Conservation (phyloP, 2,797 vertebrate genomes). For the Oophaga sylvatica region DNA sequence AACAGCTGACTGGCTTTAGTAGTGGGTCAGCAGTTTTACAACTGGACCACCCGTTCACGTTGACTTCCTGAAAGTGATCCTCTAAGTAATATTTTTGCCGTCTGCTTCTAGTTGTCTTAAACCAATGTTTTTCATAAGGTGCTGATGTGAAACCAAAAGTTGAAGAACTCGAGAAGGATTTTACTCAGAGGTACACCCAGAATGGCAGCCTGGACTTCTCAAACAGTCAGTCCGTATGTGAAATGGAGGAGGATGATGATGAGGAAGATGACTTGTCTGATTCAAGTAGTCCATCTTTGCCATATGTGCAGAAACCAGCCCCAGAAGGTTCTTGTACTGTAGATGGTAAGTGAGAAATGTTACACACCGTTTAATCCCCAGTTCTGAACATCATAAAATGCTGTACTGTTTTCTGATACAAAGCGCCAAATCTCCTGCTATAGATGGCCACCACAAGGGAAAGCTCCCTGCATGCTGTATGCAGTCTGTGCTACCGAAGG, state of each 20-base stretch:
- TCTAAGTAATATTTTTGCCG: neutral
- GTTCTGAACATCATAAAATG: neutral
- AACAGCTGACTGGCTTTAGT: too few species aligned
- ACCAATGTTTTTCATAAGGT: conserved; percentile 36
- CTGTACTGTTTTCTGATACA: too few species aligned
- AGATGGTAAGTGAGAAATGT: conserved; percentile 79
- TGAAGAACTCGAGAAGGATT: conserved; percentile 81
- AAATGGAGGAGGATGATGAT: conserved; percentile 85
- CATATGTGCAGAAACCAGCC: conserved; percentile 88
- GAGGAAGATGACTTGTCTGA: conserved; percentile 89
- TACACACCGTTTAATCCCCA: neutral
- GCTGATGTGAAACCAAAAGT: conserved; percentile 89
- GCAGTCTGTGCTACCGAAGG: too few species aligned
- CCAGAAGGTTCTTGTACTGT: conserved; percentile 95
- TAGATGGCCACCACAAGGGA: too few species aligned
- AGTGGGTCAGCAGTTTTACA: too few species aligned
- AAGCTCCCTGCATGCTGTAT: too few species aligned
- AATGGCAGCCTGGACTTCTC: conserved; percentile 80
- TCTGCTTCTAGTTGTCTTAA: neutral
- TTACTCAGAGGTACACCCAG: conserved; percentile 80
- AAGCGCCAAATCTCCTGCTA: too few species aligned
- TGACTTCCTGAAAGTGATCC: too few species aligned
- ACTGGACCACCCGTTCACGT: too few species aligned
- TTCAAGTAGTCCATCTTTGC: conserved; percentile 91
- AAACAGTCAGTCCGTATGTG: conserved; percentile 81